phyloP scores from a whole-genome alignment of 1,140 invertebrate genomes.

The Hyles euphorbiae region DNA sequence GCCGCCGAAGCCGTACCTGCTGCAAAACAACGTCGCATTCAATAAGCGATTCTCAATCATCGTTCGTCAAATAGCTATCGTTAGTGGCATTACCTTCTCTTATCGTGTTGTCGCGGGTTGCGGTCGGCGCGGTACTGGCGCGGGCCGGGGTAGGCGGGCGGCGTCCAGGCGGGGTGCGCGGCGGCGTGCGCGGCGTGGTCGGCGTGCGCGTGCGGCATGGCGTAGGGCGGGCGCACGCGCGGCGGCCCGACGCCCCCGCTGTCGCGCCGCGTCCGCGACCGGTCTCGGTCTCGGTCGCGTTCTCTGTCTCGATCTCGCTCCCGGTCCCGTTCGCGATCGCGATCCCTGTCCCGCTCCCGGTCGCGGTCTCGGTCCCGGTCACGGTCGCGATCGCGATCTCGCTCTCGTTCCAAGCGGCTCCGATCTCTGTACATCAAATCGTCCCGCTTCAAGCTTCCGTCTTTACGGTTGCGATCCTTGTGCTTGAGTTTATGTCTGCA shows the following conservation, averaged over 20 bases:
- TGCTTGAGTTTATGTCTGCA: conserved; percentile 69
- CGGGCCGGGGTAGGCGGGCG: conserved; percentile 63
- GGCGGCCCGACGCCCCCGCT: conserved; percentile 49
- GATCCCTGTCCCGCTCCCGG: conserved; percentile 48
- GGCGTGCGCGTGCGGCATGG: conserved; percentile 39
- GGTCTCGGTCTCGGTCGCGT: conserved; percentile 42
- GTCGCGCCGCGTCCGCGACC: conserved; percentile 62
- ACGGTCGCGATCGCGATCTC: conserved; percentile 50
- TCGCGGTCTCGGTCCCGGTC: conserved; percentile 64
- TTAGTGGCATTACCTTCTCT: conserved; percentile 47
- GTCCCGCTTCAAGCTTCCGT: conserved; percentile 65
- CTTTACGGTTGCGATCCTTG: conserved; percentile 68
- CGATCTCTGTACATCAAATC: conserved; percentile 71
- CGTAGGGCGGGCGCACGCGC: conserved; percentile 41
- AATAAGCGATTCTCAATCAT: no score
- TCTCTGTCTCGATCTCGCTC: conserved; percentile 56
- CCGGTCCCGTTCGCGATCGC: conserved; percentile 43
- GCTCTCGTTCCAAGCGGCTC: conserved; percentile 56
- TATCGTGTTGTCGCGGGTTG: conserved; percentile 59
- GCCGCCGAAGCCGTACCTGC: conserved; percentile 49
- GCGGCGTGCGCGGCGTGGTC: conserved; percentile 33
- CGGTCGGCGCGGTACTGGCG: conserved; percentile 61
- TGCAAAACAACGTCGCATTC: background rate
- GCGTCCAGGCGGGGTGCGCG: conserved; percentile 49
- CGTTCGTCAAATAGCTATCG: background rate